These are phyloP conservation scores for Parus major DNA, from an alignment of 2,113 vertebrate species.

Conservation along the genomic window DNA sequence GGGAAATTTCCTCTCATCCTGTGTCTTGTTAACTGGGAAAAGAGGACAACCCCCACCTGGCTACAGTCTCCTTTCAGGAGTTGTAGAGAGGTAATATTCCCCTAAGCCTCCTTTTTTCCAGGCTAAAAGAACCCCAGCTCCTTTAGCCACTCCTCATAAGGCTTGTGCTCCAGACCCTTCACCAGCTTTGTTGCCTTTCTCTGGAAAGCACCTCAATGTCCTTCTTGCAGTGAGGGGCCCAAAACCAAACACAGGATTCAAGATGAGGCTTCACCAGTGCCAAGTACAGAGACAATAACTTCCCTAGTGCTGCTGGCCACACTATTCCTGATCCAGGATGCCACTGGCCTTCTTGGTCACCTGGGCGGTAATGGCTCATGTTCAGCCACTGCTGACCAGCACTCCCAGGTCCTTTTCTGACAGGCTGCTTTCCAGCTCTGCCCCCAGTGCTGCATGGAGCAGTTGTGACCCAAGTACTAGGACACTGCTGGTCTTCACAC, in stretches of 20 bases:
- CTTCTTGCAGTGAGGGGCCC: background rate
- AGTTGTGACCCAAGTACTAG: background rate
- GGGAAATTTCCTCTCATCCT: background rate
- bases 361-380: background rate
- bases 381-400: background rate
- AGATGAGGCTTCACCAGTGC: background rate
- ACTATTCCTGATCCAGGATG: background rate
- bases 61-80: background rate
- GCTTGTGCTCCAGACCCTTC: background rate
- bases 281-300: no score
- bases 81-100: background rate
- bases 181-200: background rate
- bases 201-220: background rate
- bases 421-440: background rate
- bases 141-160: background rate
- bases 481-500: background rate
- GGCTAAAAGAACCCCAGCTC: background rate
- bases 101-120: background rate
- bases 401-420: background rate
- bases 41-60: background rate
- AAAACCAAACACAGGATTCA: background rate
- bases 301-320: background rate
- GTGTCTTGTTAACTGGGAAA: background rate
- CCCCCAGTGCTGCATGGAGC: fast-evolving
- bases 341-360: background rate